phyloP scores from a whole-genome alignment of 2,888 invertebrate species.

The Hydrotaea diabolus region DNA sequence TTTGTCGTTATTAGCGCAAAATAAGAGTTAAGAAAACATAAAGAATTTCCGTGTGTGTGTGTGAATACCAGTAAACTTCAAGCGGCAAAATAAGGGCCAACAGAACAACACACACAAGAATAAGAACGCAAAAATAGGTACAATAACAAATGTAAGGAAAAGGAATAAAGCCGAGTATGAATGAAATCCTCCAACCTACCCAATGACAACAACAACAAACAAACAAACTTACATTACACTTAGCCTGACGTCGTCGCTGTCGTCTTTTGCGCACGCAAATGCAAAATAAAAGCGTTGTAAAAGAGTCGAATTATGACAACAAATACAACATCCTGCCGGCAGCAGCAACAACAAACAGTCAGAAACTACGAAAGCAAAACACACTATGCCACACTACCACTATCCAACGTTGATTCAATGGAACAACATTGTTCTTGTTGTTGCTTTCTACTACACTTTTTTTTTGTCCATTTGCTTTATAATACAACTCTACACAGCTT shows the following conservation, averaged over 20 bases:
- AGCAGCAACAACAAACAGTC: not conserved
- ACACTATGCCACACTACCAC: slow-evolving; percentile 4
- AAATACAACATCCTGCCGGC: not conserved
- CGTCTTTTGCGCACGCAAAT: not conserved
- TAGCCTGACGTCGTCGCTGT: not conserved
- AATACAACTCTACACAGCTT: too few relatives aligned
- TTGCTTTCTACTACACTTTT: not conserved
- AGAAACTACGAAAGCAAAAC: not conserved
- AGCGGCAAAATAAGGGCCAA: not conserved
- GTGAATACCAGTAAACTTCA: not conserved
- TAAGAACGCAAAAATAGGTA: not conserved
- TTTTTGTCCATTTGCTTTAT: not conserved
- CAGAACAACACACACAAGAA: not conserved
- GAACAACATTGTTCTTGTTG: not conserved
- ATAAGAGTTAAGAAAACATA: not conserved
- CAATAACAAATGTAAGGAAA: slow-evolving; percentile 11
- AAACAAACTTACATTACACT: slow-evolving; percentile 1
- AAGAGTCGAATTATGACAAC: not conserved
- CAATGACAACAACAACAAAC: not conserved
- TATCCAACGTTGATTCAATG: not conserved
- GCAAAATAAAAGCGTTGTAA: not conserved
- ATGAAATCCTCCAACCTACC: slow-evolving; percentile 20
- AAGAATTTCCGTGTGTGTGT: slow-evolving; percentile 3
- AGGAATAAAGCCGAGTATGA: slow-evolving; percentile 12
- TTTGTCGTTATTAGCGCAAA: not conserved